Conservation (phyloP, 2,797 vertebrate species). For the Amblyopsis hoosieri region DNA sequence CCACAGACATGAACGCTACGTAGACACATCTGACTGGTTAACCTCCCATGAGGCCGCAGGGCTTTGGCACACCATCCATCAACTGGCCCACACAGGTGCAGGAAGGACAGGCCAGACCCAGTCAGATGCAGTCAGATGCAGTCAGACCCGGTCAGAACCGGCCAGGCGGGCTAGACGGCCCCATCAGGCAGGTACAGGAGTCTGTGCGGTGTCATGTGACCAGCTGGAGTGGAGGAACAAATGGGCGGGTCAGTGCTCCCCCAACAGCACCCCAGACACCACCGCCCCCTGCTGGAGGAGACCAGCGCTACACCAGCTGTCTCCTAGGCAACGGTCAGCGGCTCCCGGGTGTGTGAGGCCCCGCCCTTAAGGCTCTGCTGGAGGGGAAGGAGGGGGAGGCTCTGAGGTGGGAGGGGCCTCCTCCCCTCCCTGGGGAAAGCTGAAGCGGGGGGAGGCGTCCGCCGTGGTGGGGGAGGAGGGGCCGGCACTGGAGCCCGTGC, state of each 20-base stretch:
- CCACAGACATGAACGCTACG: constrained; percentile 28
- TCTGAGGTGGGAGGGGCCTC: constrained; percentile 80
- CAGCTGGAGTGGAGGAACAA: neutral
- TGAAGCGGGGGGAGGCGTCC: constrained; percentile 88
- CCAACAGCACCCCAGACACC: too few species aligned
- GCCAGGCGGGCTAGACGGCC: neutral
- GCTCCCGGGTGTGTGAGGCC: constrained; percentile 80
- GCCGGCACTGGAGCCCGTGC: constrained; percentile 94
- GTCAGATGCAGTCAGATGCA: too few species aligned
- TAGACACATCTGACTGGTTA: constrained; percentile 46
- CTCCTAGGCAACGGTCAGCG: constrained; percentile 72
- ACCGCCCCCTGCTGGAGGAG: constrained; percentile 36
- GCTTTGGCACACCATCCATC: constrained; percentile 60
- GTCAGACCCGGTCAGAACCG: too few species aligned
- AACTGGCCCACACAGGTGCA: too few species aligned
- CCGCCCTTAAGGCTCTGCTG: constrained; percentile 73
- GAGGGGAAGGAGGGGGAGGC: constrained; percentile 76
- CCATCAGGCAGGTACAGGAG: neutral
- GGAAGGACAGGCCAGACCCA: too few species aligned
- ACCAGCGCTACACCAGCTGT: constrained; percentile 50
- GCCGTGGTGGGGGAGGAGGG: constrained; percentile 90
- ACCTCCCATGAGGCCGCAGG: constrained; percentile 52
- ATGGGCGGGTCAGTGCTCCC: neutral
- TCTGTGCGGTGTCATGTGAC: too few species aligned
- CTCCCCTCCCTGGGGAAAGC: constrained; percentile 85